Percentiles rank a stretch among this genome's conserved stretches.
Conservation (phyloP, 2,888 invertebrate genomes). For the Macaria liturata region DNA sequence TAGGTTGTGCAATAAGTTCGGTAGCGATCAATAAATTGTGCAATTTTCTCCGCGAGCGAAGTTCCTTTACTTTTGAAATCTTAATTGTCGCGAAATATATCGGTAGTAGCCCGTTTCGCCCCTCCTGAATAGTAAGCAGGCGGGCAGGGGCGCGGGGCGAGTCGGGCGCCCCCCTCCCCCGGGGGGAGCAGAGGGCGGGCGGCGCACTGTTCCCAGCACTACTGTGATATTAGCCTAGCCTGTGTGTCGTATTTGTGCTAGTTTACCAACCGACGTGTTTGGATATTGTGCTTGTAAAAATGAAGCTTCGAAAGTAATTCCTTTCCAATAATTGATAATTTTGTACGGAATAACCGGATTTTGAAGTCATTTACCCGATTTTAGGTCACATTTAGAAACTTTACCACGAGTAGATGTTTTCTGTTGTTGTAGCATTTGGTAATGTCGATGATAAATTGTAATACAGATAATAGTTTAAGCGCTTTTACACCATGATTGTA, state of each 20-base stretch:
- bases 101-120: slow-evolving; percentile 72
- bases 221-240: slow-evolving; percentile 83
- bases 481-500: slow-evolving; percentile 53
- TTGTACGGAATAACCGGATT: slow-evolving; percentile 71
- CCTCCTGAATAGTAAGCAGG: slow-evolving; percentile 79
- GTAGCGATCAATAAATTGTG: slow-evolving; percentile 56
- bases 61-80: slow-evolving; percentile 72
- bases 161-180: slow-evolving; percentile 34
- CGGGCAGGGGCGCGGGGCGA: slow-evolving; percentile 47
- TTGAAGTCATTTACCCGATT: slow-evolving; percentile 65
- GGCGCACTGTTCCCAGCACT: slow-evolving; percentile 79
- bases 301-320: slow-evolving; percentile 61
- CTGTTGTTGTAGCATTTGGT: slow-evolving; percentile 63
- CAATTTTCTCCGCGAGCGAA: slow-evolving; percentile 55
- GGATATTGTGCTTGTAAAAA: slow-evolving; percentile 72
- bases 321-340: slow-evolving; percentile 68
- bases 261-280: slow-evolving; percentile 71
- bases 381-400: slow-evolving; percentile 61
- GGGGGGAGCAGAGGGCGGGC: slow-evolving; percentile 39
- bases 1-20: slow-evolving; percentile 51
- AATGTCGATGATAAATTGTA: slow-evolving; percentile 54
- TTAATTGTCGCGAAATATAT: slow-evolving; percentile 81
- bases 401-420: slow-evolving; percentile 54
- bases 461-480: slow-evolving; percentile 49
- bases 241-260: slow-evolving; percentile 82